Percentiles rank a stretch among this genome's conserved stretches.
Conservation (phyloP, 2,888 invertebrate species). For the Metallyticus violacea region DNA sequence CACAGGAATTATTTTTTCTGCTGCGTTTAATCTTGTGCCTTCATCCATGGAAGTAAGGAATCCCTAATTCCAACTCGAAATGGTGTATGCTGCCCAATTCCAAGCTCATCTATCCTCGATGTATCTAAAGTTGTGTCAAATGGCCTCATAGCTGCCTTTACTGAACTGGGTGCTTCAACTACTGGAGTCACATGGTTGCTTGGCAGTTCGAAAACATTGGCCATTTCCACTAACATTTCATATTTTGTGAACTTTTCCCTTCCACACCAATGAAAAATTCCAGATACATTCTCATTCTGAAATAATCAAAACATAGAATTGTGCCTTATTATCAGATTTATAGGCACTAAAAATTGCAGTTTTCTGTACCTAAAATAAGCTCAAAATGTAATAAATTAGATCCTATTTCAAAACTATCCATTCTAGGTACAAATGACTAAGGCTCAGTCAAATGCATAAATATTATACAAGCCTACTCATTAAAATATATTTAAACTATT, state of each 20-base stretch:
- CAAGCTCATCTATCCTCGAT: constrained; percentile 42
- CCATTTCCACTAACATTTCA: constrained; percentile 49
- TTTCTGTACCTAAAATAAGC: too few species aligned
- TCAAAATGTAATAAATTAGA: too few species aligned
- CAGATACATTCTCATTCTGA: constrained; percentile 38
- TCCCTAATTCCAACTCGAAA: constrained; percentile 43
- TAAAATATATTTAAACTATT: too few species aligned
- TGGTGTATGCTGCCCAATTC: constrained; percentile 43
- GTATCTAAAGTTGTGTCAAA: constrained; percentile 45
- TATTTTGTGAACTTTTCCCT: constrained; percentile 51
- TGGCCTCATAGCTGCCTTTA: constrained; percentile 42
- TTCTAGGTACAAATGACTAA: too few species aligned
- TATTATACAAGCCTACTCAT: too few species aligned
- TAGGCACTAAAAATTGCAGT: too few species aligned
- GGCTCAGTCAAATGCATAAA: too few species aligned
- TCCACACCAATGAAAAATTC: constrained; percentile 52
- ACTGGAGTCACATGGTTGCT: constrained; percentile 44
- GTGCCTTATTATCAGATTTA: too few species aligned
- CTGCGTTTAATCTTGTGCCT: neutral
- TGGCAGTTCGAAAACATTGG: constrained; percentile 44
- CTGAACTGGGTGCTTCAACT: constrained; percentile 39
- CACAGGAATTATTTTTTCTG: neutral
- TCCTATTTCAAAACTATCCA: too few species aligned
- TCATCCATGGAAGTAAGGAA: constrained; percentile 36
- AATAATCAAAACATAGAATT: too few species aligned